phyloP scores from a whole-genome alignment of 1,140 invertebrate genomes.

The Gryllus bimaculatus region DNA sequence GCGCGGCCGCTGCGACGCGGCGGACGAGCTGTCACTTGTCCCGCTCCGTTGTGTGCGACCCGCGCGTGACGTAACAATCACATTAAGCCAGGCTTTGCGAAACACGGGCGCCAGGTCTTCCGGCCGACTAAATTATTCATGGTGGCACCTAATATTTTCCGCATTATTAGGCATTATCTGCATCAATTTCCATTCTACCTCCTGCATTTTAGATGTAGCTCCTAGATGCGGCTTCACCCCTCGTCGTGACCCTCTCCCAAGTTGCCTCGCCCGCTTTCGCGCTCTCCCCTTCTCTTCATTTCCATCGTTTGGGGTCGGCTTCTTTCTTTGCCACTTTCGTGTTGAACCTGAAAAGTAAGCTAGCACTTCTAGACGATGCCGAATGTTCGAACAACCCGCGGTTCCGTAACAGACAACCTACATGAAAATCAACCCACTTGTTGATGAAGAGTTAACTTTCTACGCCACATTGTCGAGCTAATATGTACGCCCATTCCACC shows the following conservation, averaged over 20 bases:
- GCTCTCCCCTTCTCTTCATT: no score
- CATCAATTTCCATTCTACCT: conserved; percentile 1
- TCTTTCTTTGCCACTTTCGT: no score
- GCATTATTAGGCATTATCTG: conserved; percentile 4
- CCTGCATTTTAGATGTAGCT: neutral
- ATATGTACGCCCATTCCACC: no score
- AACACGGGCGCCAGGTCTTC: neutral
- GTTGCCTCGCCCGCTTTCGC: neutral
- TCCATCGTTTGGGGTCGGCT: no score
- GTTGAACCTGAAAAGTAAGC: no score
- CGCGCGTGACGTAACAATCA: neutral
- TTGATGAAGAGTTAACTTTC: no score
- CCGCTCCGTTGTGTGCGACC: neutral
- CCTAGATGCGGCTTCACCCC: neutral
- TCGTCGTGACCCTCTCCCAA: neutral
- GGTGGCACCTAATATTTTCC: neutral
- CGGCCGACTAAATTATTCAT: neutral
- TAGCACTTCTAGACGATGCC: no score
- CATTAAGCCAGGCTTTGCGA: neutral
- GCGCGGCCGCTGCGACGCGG: no score
- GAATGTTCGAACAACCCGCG: no score
- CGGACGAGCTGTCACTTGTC: neutral
- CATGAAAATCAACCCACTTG: no score
- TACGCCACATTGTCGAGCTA: no score
- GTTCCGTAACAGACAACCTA: no score